Evolutionary conservation across 2,888 invertebrate genomes (phyloP), one percentile per base, ranked within the genome.

Genomic region (Erannis defoliaria): DNA sequence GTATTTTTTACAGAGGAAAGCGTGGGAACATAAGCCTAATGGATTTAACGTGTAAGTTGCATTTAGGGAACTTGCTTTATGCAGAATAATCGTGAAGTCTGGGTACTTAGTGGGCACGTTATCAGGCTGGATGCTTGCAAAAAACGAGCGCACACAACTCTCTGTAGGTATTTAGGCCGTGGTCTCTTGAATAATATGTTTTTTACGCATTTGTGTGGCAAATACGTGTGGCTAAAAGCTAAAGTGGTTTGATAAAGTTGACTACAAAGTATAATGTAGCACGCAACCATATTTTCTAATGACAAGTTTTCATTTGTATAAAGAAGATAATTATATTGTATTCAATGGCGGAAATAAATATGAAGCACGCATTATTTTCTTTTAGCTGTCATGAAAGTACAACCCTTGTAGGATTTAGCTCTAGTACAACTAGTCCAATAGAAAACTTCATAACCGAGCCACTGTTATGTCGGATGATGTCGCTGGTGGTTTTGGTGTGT

Each of bases 11-110:
- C 68, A 62, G 23, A 51, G 57, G 64, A 67, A 59, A 68, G 59
- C 66, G 64, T 67, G 49, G 59, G 64, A 72, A 75, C 74, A 77
- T 78, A 78, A 81, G 77, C 80, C 81, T 87, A 88, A 88, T 88
- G 88, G 86, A 85, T 81, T 86, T 84, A 78, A 74, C 84, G 70
- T 86, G 87, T 88, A 82, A 78, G 82, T 82, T 86, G 82, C 81
- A 82, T 85, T 84, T 82, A 78, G 79, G 73, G 71, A 77, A 72
- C 75, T 78, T 76, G 75, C 71, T 78, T 75, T 72, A 75, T 81
- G 76, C 78, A 79, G 75, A 76, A 77, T 79, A 78, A 77, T 74
- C 68, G 64, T 55, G 64, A 62, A 66, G 70, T 68, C 71, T 64
- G 66, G 54, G 64, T 64, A 53, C 70, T 70, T 62, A 29, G 63